Percentiles rank a stretch among this genome's conserved stretches.
phyloP scores from a whole-genome alignment of 2,888 invertebrate species.

The Xylophagus ater region DNA sequence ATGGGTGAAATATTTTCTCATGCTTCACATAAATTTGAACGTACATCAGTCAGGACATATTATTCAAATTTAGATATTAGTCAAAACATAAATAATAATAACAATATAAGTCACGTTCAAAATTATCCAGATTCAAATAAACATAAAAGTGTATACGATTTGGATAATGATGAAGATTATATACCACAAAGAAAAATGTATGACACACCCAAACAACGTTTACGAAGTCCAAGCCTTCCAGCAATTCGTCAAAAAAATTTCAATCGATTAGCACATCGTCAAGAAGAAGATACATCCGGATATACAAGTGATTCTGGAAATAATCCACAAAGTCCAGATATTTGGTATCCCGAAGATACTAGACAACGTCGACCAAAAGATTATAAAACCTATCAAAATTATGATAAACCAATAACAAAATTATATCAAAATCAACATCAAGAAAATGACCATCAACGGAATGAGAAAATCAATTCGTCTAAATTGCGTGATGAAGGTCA shows the following conservation, averaged over 20 bases:
- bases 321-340: conserved; percentile 42
- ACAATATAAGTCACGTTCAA: conserved; percentile 8
- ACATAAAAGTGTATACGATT: conserved; percentile 10
- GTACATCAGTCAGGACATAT: conserved; percentile 38
- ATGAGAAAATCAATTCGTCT: conserved; percentile 12
- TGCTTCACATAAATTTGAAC: conserved; percentile 39
- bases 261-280: conserved; percentile 34
- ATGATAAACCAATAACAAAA: conserved; percentile 10
- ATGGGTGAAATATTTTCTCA: conserved; percentile 68
- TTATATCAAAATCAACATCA: conserved; percentile 10
- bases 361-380: conserved; percentile 24
- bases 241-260: conserved; percentile 42
- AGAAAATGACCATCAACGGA: conserved; percentile 3
- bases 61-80: conserved; percentile 37
- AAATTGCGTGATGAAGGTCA: conserved; percentile 9
- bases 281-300: conserved; percentile 69
- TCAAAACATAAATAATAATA: conserved; percentile 21
- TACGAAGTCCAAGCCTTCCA: conserved; percentile 56
- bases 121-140: neutral
- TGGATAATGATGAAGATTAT: conserved; percentile 10
- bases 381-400: conserved; percentile 16
- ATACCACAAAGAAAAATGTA: conserved; percentile 2
- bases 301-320: conserved; percentile 68
- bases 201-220: conserved; percentile 21
- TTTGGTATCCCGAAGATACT: conserved; percentile 36